Percentiles rank a stretch among this genome's conserved stretches.
Conservation (phyloP, 1,140 invertebrate genomes). For the Drosophila pseudoananassae region DNA sequence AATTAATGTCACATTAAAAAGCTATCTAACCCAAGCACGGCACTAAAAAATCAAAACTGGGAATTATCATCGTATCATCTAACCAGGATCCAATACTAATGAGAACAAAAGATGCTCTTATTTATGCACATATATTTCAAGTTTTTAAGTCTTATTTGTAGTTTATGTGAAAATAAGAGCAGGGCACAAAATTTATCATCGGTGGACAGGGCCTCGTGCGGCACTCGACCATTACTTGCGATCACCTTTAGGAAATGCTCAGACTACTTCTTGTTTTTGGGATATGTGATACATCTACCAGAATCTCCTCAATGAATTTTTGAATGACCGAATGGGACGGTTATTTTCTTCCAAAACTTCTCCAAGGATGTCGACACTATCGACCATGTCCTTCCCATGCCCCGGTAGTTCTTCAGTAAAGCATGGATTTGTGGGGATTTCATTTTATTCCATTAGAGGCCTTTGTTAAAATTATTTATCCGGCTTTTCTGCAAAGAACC, state of each 20-base stretch:
- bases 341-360: conserved; percentile 84
- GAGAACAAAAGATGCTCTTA: background rate
- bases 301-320: background rate
- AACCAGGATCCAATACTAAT: conserved; percentile 3
- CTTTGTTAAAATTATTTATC: too few species aligned
- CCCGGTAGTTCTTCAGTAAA: conserved; percentile 48
- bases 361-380: conserved; percentile 90
- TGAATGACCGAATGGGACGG: background rate
- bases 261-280: too few species aligned
- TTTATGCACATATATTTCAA: background rate
- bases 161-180: conserved; percentile 2
- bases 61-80: conserved; percentile 13
- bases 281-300: too few species aligned
- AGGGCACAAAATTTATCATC: background rate
- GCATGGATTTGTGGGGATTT: background rate
- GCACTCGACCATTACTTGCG: background rate
- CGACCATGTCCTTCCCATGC: conserved; percentile 85
- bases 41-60: background rate
- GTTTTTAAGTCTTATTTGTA: background rate
- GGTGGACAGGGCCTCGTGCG: conserved; percentile 8
- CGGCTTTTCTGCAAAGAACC: background rate
- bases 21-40: conserved; percentile 16
- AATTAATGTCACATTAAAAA: conserved; percentile 4
- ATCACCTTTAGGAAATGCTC: conserved; percentile 1
- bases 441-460: background rate